These are phyloP conservation scores for Chloroceryle aenea DNA, from an alignment of 2,113 vertebrate species.

Conservation along the genomic window DNA sequence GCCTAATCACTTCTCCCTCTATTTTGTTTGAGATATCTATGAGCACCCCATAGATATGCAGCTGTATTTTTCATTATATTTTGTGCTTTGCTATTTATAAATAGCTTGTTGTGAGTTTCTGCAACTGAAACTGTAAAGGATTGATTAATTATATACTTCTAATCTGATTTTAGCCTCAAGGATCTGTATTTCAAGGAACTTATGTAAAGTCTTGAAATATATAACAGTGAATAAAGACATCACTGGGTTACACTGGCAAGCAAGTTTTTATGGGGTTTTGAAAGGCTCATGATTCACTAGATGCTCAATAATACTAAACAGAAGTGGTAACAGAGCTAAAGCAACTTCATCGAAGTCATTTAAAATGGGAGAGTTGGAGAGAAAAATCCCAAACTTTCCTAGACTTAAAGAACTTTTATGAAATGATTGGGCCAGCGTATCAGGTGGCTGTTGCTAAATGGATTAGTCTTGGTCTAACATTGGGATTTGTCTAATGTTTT, in stretches of 20 bases:
- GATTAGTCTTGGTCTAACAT: not conserved
- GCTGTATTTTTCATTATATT: not conserved
- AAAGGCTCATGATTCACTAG: not conserved
- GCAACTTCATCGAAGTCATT: accelerated
- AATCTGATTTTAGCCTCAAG: not conserved
- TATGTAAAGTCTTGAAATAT: not conserved
- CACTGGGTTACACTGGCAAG: not conserved
- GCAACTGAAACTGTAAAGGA: not conserved
- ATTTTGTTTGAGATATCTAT: not conserved
- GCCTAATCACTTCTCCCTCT: not conserved
- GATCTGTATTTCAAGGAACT: not conserved
- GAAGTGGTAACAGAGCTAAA: not conserved
- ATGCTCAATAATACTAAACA: not conserved
- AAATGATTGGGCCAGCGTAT: not conserved
- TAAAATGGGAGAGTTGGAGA: not conserved
- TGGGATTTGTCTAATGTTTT: not conserved
- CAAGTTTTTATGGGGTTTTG: not conserved
- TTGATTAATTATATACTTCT: not conserved
- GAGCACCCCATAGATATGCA: not conserved
- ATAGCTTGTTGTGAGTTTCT: not conserved
- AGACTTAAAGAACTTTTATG: not conserved
- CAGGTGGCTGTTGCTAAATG: not conserved
- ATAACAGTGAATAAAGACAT: not conserved
- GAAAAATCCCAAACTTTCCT: accelerated
- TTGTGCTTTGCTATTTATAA: not conserved